These are phyloP conservation scores for Noctuana brunneofusca DNA, from an alignment of 2,888 invertebrate species.

Conservation along the genomic window DNA sequence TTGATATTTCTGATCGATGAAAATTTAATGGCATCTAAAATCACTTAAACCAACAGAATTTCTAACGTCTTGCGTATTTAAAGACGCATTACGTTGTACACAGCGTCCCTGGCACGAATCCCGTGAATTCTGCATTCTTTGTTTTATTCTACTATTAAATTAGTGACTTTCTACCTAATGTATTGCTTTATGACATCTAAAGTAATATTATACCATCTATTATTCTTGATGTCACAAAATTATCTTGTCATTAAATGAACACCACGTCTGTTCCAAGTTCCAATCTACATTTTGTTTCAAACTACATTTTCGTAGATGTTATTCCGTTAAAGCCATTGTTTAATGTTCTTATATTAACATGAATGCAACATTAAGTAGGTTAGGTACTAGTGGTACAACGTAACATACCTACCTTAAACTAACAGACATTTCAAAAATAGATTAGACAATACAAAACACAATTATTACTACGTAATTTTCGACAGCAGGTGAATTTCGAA, in stretches of 20 bases:
- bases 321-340: neutral
- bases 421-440: neutral
- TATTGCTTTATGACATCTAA: neutral
- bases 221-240: neutral
- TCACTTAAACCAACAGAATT: constrained; percentile 17
- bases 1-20: constrained; percentile 21
- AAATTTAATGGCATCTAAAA: constrained; percentile 25
- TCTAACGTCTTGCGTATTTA: constrained; percentile 9
- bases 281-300: neutral
- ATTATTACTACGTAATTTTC: neutral
- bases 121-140: constrained; percentile 35
- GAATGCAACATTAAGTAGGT: neutral
- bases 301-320: neutral
- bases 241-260: neutral
- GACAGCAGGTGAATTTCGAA: neutral
- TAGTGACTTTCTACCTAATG: neutral
- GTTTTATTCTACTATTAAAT: constrained; percentile 31
- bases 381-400: too few relatives aligned
- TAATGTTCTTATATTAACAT: neutral
- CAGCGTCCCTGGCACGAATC: constrained; percentile 34
- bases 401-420: neutral
- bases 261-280: neutral
- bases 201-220: neutral
- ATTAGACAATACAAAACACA: neutral
- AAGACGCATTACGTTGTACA: constrained; percentile 9